Conservation (phyloP, 2,888 invertebrate species). For the Andrena haemorrhoa region DNA sequence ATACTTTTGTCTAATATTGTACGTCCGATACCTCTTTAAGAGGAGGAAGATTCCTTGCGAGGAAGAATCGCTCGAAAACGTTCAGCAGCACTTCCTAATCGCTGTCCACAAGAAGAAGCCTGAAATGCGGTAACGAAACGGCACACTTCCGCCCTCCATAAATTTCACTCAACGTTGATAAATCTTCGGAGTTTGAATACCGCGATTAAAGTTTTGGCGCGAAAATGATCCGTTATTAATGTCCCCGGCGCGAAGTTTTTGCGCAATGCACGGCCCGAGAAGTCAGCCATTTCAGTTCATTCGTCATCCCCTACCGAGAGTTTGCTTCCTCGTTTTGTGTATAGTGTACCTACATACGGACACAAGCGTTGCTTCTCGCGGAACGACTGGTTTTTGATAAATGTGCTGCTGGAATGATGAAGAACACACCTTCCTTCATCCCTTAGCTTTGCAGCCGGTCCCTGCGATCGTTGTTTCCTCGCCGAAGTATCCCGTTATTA, state of each 20-base stretch:
- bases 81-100: too few relatives aligned
- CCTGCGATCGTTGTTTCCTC: constrained; percentile 2
- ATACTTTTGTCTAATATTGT: too few relatives aligned
- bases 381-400: constrained; percentile 41
- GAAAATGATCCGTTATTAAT: constrained; percentile 49
- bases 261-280: constrained; percentile 7
- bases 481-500: constrained; percentile 3
- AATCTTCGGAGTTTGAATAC: constrained; percentile 25
- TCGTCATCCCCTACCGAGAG: constrained; percentile 29
- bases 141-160: neutral
- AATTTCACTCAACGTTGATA: constrained; percentile 25
- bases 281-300: constrained; percentile 43
- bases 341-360: neutral
- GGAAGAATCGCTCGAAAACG: too few relatives aligned
- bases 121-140: too few relatives aligned
- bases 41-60: too few relatives aligned
- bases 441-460: constrained; percentile 7
- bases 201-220: constrained; percentile 41
- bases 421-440: constrained; percentile 22
- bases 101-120: too few relatives aligned
- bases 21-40: too few relatives aligned
- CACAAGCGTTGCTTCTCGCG: constrained; percentile 14
- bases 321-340: constrained; percentile 17
- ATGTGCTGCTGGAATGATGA: constrained; percentile 27
- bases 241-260: constrained; percentile 31